Conservation (phyloP, 1,140 invertebrate genomes). For the Ceratina calcarata region DNA sequence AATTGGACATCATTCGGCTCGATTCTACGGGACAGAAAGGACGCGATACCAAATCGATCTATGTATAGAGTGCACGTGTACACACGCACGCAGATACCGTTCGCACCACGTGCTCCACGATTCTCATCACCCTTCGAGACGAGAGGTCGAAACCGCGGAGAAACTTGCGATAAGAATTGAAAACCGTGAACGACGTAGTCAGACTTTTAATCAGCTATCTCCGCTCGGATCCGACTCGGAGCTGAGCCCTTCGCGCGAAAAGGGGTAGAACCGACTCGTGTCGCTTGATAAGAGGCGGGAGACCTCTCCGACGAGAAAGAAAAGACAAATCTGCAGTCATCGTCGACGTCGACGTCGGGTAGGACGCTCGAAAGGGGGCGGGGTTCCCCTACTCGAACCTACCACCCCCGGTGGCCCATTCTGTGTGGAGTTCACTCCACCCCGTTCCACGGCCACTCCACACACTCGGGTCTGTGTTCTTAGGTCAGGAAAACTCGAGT, state of each 20-base stretch:
- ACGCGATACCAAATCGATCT: constrained; percentile 24
- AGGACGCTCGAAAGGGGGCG: constrained; percentile 52
- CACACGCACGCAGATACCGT: background rate
- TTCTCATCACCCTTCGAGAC: no score
- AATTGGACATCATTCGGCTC: constrained; percentile 77
- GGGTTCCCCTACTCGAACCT: constrained; percentile 49
- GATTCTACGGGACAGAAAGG: constrained; percentile 63
- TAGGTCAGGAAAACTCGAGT: constrained; percentile 76
- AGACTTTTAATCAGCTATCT: constrained; percentile 23
- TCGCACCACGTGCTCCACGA: background rate
- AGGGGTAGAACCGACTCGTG: background rate
- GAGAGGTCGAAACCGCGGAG: background rate
- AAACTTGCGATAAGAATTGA: background rate
- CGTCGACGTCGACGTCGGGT: constrained; percentile 32
- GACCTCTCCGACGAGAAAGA: constrained; percentile 36
- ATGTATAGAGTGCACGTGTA: background rate
- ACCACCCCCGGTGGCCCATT: constrained; percentile 33
- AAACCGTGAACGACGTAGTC: constrained; percentile 17
- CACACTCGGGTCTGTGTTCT: constrained; percentile 71
- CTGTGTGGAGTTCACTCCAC: constrained; percentile 67
- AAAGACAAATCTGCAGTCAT: constrained; percentile 63
- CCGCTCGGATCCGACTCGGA: constrained; percentile 1
- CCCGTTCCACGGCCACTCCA: constrained; percentile 67
- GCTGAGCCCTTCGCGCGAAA: background rate
- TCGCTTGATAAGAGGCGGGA: constrained; percentile 4